Conservation (phyloP, 2,888 invertebrate genomes). For the Caenorhabditis japonica region DNA sequence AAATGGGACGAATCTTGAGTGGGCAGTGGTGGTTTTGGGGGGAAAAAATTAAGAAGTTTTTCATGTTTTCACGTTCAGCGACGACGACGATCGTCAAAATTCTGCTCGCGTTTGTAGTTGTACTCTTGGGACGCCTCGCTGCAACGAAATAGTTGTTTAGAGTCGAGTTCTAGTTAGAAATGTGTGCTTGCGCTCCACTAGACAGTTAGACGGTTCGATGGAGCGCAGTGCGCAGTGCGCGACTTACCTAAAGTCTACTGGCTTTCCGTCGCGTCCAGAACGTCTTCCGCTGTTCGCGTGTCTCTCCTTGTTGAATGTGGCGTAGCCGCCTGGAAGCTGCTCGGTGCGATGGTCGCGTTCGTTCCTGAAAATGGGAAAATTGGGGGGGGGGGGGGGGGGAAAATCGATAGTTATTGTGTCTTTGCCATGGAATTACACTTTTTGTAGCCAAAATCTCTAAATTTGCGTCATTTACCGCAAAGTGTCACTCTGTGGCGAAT, state of each 20-base stretch:
- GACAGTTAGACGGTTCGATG: neutral
- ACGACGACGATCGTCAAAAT: constrained; percentile 57
- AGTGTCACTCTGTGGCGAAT: no score
- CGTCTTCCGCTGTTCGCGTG: constrained; percentile 66
- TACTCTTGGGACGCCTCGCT: constrained; percentile 74
- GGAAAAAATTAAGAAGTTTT: neutral
- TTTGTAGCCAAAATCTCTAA: no score
- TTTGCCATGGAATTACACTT: no score
- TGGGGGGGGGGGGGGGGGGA: no score
- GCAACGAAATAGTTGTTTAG: constrained; percentile 34
- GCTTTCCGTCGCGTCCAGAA: constrained; percentile 63
- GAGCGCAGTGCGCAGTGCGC: neutral
- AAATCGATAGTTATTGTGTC: neutral
- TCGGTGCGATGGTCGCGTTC: constrained; percentile 72
- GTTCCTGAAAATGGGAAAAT: constrained; percentile 45
- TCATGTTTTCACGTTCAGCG: constrained; percentile 27
- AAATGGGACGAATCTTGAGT: neutral
- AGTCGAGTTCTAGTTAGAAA: neutral
- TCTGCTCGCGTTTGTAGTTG: constrained; percentile 73
- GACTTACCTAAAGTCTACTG: constrained; percentile 69
- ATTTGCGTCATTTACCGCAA: no score
- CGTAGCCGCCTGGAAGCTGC: constrained; percentile 76
- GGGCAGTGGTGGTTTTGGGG: neutral
- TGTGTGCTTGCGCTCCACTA: neutral
- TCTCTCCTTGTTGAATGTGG: constrained; percentile 71